Percentiles rank a stretch among this genome's conserved stretches.
phyloP scores from a whole-genome alignment of 2,113 vertebrate genomes.

The Eulacestoma nigropectus region DNA sequence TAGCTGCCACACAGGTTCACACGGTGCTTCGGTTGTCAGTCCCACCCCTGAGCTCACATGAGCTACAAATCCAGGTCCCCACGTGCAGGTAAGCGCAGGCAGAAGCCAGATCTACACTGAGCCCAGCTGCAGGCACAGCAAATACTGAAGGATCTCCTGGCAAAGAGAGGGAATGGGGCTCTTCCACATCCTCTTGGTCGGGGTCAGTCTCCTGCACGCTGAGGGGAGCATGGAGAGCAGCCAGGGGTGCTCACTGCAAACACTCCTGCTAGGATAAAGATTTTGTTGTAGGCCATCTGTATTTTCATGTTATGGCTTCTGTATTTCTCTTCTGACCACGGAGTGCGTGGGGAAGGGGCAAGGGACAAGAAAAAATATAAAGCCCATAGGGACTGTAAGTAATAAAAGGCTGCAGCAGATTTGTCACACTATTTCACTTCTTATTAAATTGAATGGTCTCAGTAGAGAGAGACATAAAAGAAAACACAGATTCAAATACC shows the following conservation, averaged over 20 bases:
- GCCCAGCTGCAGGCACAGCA: background rate
- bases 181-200: background rate
- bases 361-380: background rate
- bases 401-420: conserved; percentile 40
- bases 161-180: background rate
- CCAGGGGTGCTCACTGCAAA: background rate
- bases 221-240: background rate
- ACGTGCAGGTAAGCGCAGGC: background rate
- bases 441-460: conserved; percentile 35
- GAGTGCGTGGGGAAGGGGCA: background rate
- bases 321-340: background rate
- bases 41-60: background rate
- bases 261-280: background rate
- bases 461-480: background rate
- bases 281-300: background rate
- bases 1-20: background rate
- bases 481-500: conserved; percentile 22
- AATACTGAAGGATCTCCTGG: background rate
- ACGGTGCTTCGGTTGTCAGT: background rate
- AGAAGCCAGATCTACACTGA: background rate
- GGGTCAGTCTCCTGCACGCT: background rate
- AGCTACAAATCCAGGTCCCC: background rate
- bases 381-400: conserved; percentile 14
- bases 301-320: background rate
- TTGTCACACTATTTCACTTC: conserved; percentile 44